Evolutionary conservation across 2,888 invertebrate genomes (phyloP), one percentile per base, ranked within the genome.

Genomic region (Strigamia crassipes): DNA sequence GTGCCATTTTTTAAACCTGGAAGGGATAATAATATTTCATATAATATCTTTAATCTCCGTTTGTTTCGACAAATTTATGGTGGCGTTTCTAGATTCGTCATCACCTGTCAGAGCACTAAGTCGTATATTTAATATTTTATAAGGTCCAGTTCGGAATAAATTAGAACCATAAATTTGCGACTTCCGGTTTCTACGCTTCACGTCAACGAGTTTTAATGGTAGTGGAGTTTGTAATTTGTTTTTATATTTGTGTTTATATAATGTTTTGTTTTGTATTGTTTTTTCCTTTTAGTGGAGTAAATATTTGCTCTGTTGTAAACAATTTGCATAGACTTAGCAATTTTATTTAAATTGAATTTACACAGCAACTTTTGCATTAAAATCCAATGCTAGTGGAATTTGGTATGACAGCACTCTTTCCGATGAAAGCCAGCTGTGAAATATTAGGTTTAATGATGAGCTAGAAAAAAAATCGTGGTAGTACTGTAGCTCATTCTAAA

Each of bases 51-150:
- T 46, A 56, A 56, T 56, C 21, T 51, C 51, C n/a, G n/a, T n/a
- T n/a, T n/a, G 51, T 56, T 56, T 56, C n/a, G 56, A 4, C 18
- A 56, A 56, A 56, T 56, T 56, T 56, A 56, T 56, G 56, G n/a
- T n/a, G 18, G n/a, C 56, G 8, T 56, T 56, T 15, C 9, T 56
- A 56, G 56, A 56, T 56, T 56, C 56, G 56, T 56, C 56, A 56
- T 21, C 56, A 56, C 56, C 18, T 56, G 56, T 56, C 56, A 18
- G 56, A 56, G 56, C 9, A 2, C 18, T 56, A 15, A 18, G 56
- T 56, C 56, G 3, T 18, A 56, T 56, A 18, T 56, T 56, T 56
- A 6, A 56, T 56, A 4, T 56, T 56, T 56, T 56, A 56, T 56
- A 18, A 56, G 56, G 56, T 56, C 56, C 18, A 56, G 56, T 56